A percentile compares a stretch with the other conserved stretches of the same genome.
These are phyloP conservation scores for Iguana delicatissima DNA, from an alignment of 2,797 vertebrate species.

Conservation along the genomic window DNA sequence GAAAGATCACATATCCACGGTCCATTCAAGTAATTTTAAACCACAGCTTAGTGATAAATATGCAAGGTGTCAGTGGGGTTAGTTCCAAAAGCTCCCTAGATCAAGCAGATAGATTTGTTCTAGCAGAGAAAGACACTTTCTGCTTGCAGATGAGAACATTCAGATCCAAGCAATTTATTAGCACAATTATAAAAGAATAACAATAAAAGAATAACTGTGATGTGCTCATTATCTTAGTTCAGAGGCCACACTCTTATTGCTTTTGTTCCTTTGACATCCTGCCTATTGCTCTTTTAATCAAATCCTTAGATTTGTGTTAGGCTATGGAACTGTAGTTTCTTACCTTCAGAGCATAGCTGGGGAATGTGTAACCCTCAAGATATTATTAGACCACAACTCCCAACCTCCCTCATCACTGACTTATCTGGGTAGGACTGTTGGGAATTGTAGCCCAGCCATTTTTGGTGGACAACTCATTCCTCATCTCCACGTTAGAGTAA, in stretches of 20 bases:
- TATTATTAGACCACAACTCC: neutral
- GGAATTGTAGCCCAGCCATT: neutral
- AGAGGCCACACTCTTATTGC: neutral
- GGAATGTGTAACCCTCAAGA: neutral
- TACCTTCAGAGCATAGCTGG: neutral
- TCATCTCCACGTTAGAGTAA: neutral
- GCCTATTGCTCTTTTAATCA: fast-evolving
- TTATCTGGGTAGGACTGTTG: neutral
- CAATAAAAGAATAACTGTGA: neutral
- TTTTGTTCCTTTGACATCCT: neutral
- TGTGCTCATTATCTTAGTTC: neutral
- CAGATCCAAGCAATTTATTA: neutral
- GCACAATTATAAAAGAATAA: constrained; percentile 10
- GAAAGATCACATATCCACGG: neutral
- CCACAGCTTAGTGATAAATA: neutral
- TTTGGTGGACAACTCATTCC: neutral
- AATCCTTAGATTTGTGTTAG: neutral
- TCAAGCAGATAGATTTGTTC: neutral
- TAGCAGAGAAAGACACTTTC: neutral
- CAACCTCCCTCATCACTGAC: neutral
- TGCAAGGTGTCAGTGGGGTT: neutral
- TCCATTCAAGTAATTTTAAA: neutral
- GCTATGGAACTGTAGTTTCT: neutral
- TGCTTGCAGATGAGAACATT: neutral
- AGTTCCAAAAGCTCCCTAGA: neutral